Base-by-base conservation (phyloP, 1,140 invertebrate species). In the Hylaeus anthracinus region DNA sequence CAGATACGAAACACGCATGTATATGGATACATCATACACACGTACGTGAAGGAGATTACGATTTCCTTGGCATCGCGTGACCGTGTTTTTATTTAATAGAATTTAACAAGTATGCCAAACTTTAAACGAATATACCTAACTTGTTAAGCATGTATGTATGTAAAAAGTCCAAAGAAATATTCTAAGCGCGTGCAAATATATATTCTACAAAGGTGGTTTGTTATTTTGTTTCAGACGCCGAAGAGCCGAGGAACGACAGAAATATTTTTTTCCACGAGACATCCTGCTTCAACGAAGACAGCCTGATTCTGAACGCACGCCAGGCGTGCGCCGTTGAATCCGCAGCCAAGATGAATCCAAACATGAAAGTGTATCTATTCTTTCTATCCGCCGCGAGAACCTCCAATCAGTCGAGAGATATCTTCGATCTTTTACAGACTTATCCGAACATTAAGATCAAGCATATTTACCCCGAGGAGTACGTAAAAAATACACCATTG, bases 281-380 rank as follows among this genome's bases (percentile, higher is more conserved):
- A 2, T 94, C 93, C 0, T 95, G 94, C 56, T 93, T 92, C 81
- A 82, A 83, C 0, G 88, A 89, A 12, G 89, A 89, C 4, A 93
- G 91, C 73, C 88, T 92, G 1, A 72, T 90, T 10, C 83, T 96
- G 39, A 94, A 90, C 41, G 76, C 94, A 0, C 90, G 96, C 37
- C 95, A 96, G 86, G 95, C 95, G 0, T 96, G 96, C 84, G 95
- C 95, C 0, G 94, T 96, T 1, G 96, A 96, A 92, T 96, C 95
- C 0, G 95, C 95, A 0, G 96, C 95, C 1, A 86, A 90, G 53
- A 91, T 94, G 87, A 95, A 96, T 91, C 95, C 95, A 14, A 91
- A 93, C 69, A 93, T 92, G 72, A 91, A 93, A 41, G 91, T 96
- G 1, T 95, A 94, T 82, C 82, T 96, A 9, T 75, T 96, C 4